Evolutionary conservation across 2,888 invertebrate species (phyloP).

Genomic region (Sinodicranocentrus sp.): DNA sequence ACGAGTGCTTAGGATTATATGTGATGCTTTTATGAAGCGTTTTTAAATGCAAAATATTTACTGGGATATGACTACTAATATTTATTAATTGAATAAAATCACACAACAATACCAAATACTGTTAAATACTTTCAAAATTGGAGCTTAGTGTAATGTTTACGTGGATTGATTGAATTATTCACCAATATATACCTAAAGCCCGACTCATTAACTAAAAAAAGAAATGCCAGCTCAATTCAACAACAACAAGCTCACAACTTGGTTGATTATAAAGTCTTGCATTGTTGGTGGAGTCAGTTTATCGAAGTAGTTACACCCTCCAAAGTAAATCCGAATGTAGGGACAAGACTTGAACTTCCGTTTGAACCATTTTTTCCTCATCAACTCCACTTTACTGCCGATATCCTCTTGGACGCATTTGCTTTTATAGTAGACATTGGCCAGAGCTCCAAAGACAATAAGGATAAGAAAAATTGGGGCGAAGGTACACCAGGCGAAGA

Average conservation of each 20-base stretch:
- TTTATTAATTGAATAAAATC: too few relatives aligned
- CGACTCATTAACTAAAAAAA: too few relatives aligned
- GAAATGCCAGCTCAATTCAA: too few relatives aligned
- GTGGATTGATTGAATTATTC: too few relatives aligned
- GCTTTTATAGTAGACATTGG: not conserved
- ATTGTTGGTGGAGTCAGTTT: slow-evolving; percentile 11
- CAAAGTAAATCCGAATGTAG: slow-evolving; percentile 2
- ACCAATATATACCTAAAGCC: too few relatives aligned
- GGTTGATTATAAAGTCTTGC: slow-evolving; percentile 18
- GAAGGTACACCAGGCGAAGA: not conserved
- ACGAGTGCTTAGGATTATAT: too few relatives aligned
- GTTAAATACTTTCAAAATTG: too few relatives aligned
- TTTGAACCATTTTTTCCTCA: not conserved
- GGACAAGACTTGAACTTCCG: slow-evolving; percentile 3
- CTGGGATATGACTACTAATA: too few relatives aligned
- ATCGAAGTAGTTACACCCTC: slow-evolving; percentile 9
- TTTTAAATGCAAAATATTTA: too few relatives aligned
- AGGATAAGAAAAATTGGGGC: not conserved
- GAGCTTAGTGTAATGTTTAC: too few relatives aligned
- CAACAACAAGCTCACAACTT: slow-evolving; percentile 18
- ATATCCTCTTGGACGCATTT: not conserved
- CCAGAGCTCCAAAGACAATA: not conserved
- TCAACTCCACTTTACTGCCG: not conserved
- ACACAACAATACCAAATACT: too few relatives aligned
- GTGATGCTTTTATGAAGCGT: too few relatives aligned